A percentile compares a stretch with the other conserved stretches of the same genome.
Evolutionary conservation across 2,888 invertebrate species (phyloP).

Genomic region (Nineta flava): DNA sequence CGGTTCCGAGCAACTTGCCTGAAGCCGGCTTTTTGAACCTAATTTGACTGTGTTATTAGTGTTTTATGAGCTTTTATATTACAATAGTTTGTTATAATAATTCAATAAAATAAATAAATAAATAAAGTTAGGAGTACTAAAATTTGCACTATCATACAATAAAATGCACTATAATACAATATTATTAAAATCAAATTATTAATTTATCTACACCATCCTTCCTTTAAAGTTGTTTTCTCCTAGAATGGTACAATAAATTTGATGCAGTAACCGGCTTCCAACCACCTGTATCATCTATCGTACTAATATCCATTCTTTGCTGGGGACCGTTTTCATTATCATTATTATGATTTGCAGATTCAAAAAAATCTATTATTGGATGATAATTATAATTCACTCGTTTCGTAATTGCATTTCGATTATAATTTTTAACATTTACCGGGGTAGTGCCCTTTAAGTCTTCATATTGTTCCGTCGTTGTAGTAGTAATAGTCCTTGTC

Average conservation of each 20-base stretch:
- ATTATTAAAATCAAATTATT: no score
- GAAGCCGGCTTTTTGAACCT: no score
- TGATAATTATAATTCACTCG: slow-evolving; percentile 69
- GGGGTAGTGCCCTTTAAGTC: slow-evolving; percentile 1
- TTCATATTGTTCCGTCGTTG: slow-evolving; percentile 19
- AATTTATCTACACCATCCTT: no score
- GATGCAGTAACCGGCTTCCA: slow-evolving; percentile 5
- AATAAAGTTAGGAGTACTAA: no score
- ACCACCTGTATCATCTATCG: background rate
- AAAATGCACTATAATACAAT: no score
- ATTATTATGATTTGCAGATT: slow-evolving; percentile 19
- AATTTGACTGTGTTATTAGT: no score
- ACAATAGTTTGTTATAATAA: no score
- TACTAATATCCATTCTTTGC: slow-evolving; percentile 1
- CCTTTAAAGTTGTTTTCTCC: background rate
- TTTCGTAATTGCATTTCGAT: slow-evolving; percentile 20
- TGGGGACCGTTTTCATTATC: slow-evolving; percentile 1
- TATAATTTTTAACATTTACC: background rate
- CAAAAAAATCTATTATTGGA: slow-evolving; percentile 69
- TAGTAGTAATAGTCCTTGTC: slow-evolving; percentile 11
- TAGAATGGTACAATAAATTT: background rate
- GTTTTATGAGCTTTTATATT: no score
- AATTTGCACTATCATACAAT: no score
- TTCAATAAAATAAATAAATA: no score
- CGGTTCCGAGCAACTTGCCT: no score